Evolutionary conservation across 2,797 vertebrate species (phyloP), one percentile per base, ranked within the genome.

Genomic region (Halcyon leucocephala): DNA sequence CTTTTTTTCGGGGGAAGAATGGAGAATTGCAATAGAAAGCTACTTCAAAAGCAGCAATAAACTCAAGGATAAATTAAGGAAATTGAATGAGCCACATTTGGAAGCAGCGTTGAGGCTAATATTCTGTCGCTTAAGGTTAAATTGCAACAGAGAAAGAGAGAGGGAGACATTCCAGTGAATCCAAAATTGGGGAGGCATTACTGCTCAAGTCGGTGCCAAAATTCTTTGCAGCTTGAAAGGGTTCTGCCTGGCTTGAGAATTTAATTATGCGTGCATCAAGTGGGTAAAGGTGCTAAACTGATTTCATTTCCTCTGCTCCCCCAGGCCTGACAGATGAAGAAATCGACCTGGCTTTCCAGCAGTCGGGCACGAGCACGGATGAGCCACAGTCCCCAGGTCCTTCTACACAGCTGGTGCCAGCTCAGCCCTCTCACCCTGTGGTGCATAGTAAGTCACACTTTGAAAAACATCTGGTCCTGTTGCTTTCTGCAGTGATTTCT

Each of bases 261-360:
- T 93, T 81, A 57, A 65, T 92, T 80, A 87, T 28, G 51, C 58
- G 80, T 69, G 31, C 79, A 90, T 95, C 89, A 91, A 61, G 86
- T 81, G 96, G 95, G 85, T 37, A 90, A 91, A 97, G 92, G 93
- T 76, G 73, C 96, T 97, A 95, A 98, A 96, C 76, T 90, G 90
- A 48, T 76, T 21, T 95, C 73, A 17, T 97, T 94, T 98, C 92
- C 95, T 97, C 74, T 97, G 95, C 93, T 96, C 89, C 82, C 93
- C 81, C 97, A 99, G 99, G 99, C 93, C 98, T 99, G 98, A 99
- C 99, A 1, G 99, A 99, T 95, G 99, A 99, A 86, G 99, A 99
- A 97, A 98, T 99, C n/a, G 99, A 99, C 72, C 93, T 99, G 98
- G 99, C 99, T 67, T 98, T 99, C 97, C 99, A 99, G 98, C 99